Percentiles rank a stretch among this genome's conserved stretches.
phyloP scores from a whole-genome alignment of 2,797 vertebrate species.

The Tarsius wallacei region DNA sequence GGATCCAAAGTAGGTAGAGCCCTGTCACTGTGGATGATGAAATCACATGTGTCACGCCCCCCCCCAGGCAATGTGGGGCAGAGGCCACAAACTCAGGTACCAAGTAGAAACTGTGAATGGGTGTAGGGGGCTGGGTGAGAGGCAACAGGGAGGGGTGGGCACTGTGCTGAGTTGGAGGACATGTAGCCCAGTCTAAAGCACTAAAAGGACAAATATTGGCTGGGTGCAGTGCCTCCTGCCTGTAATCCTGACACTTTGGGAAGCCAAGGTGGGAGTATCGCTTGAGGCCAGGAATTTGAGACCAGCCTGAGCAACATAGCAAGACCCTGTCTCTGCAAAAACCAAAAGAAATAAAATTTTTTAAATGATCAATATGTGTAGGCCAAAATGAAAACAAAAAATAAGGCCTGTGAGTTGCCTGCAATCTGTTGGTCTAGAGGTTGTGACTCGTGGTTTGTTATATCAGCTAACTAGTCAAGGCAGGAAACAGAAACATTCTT shows the following conservation, averaged over 20 bases:
- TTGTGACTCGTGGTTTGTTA: neutral
- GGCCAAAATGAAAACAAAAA: neutral
- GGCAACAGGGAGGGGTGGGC: neutral
- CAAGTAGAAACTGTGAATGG: neutral
- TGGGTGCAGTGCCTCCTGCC: no score
- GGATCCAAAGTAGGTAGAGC: rapidly evolving
- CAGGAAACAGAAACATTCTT: neutral
- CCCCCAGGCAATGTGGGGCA: rapidly evolving
- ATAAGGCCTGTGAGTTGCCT: neutral
- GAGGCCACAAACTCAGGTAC: neutral
- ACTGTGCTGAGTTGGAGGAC: neutral
- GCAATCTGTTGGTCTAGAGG: rapidly evolving
- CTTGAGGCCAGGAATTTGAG: no score
- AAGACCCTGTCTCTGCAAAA: no score
- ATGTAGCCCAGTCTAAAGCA: neutral
- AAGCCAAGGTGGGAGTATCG: no score
- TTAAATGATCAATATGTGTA: no score
- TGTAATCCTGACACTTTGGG: no score
- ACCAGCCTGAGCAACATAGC: no score
- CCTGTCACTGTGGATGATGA: rapidly evolving
- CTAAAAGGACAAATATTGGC: neutral
- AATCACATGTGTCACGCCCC: rapidly evolving
- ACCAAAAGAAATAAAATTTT: no score
- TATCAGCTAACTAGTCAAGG: neutral
- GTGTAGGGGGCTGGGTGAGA: no score